phyloP scores from a whole-genome alignment of 2,113 vertebrate genomes.

The Enhydra lutris region DNA sequence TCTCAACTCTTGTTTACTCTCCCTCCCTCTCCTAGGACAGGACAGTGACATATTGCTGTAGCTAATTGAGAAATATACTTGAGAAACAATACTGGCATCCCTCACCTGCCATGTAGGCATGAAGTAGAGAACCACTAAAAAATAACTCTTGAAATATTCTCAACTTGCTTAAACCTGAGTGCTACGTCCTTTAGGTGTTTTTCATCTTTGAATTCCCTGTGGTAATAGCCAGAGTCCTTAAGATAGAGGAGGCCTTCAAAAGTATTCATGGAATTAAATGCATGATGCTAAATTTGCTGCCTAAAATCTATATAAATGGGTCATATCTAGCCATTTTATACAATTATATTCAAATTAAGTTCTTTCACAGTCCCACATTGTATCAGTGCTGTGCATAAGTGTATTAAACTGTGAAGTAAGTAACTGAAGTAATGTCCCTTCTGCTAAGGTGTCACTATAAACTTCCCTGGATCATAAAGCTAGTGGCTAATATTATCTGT shows the following conservation, averaged over 20 bases:
- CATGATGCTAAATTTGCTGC: background rate
- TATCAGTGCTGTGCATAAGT: background rate
- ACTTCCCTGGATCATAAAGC: background rate
- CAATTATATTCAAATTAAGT: conserved; percentile 51
- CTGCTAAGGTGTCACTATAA: background rate
- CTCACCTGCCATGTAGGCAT: background rate
- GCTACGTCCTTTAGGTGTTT: background rate
- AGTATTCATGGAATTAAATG: conserved; percentile 4
- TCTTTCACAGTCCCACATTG: background rate
- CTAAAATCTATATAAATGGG: background rate
- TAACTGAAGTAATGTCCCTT: background rate
- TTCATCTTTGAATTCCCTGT: background rate
- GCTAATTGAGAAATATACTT: background rate
- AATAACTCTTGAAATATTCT: conserved; percentile 20
- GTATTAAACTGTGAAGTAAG: background rate
- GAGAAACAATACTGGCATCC: background rate
- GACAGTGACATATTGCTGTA: background rate
- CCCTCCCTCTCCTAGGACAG: background rate
- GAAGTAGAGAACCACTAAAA: background rate
- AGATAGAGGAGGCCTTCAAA: background rate
- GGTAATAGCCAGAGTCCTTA: background rate
- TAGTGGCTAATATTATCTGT: background rate
- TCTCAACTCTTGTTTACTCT: background rate
- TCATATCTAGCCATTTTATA: background rate
- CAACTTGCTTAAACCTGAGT: background rate